Conservation (phyloP, 1,140 invertebrate species). For the Diploscapter pachys region DNA sequence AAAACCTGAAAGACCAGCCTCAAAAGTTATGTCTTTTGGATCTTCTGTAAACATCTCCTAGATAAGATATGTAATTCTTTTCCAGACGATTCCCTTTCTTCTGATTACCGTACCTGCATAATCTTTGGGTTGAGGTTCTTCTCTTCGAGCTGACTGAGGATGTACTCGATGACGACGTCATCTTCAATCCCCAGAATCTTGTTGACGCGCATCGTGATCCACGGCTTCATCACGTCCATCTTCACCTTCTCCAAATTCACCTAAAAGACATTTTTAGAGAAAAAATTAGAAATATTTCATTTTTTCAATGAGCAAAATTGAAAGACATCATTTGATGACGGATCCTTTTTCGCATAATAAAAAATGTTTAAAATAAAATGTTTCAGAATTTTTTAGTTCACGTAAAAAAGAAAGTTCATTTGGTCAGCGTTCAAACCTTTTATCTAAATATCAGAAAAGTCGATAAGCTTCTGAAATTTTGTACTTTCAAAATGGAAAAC, state of each 20-base stretch:
- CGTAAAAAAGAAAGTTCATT: neutral
- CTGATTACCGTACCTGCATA: constrained; percentile 66
- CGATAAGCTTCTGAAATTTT: neutral
- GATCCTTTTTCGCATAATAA: neutral
- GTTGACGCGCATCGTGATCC: constrained; percentile 94
- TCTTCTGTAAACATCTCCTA: too few relatives aligned
- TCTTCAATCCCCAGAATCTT: constrained; percentile 94
- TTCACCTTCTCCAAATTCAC: constrained; percentile 98
- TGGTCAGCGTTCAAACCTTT: neutral
- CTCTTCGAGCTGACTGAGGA: constrained; percentile 91
- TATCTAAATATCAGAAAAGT: neutral
- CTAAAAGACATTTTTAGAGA: constrained; percentile 63
- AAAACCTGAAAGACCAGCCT: neutral
- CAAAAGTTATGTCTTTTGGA: constrained; percentile 3
- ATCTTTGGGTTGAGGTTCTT: constrained; percentile 85
- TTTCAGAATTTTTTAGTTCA: neutral
- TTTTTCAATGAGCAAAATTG: constrained; percentile 10
- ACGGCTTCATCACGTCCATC: constrained; percentile 93
- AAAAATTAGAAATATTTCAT: constrained; percentile 11
- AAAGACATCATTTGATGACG: neutral
- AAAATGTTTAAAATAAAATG: neutral
- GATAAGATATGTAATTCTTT: too few relatives aligned
- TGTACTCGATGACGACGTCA: constrained; percentile 95
- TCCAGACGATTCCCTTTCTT: neutral
- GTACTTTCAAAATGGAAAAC: too few relatives aligned